Evolutionary conservation across 92 coral and sea anemone species (phyloP).

Genomic region (Phenganax subtilis): DNA sequence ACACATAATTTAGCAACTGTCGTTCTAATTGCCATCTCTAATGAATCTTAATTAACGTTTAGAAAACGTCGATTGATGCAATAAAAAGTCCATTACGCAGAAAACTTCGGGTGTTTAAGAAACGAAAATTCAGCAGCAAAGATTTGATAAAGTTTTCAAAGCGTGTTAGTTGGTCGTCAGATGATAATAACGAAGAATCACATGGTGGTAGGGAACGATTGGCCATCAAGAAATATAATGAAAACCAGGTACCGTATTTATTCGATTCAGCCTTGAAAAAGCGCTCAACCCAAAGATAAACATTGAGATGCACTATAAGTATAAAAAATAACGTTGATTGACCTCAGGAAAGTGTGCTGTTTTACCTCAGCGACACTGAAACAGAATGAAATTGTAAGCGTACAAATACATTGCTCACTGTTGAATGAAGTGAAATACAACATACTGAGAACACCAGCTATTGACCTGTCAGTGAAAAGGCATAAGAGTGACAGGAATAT

Average conservation of each 20-base stretch:
- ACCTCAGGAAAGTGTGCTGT: too few species aligned
- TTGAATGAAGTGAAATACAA: too few species aligned
- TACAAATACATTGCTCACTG: too few species aligned
- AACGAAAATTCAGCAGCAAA: constrained; percentile 27
- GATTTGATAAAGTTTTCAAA: constrained; percentile 6
- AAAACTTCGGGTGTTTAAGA: constrained; percentile 40
- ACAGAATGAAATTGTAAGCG: too few species aligned
- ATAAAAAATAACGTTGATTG: background rate
- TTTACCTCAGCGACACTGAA: too few species aligned
- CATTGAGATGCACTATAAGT: background rate
- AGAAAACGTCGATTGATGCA: constrained; percentile 23
- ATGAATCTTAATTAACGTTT: background rate
- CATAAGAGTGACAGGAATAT: too few species aligned
- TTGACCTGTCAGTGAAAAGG: too few species aligned
- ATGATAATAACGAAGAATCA: constrained; percentile 33
- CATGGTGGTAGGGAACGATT: constrained; percentile 7
- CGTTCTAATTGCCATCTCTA: background rate
- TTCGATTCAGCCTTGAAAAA: background rate
- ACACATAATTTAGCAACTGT: background rate
- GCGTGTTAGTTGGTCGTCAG: constrained; percentile 39
- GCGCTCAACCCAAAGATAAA: background rate
- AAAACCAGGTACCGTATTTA: constrained; percentile 6
- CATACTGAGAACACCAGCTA: too few species aligned
- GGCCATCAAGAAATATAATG: background rate
- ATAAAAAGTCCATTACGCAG: constrained; percentile 34